Base-by-base conservation (phyloP, 2,888 invertebrate genomes). In the Galeopsomyia nigrocyanea region DNA sequence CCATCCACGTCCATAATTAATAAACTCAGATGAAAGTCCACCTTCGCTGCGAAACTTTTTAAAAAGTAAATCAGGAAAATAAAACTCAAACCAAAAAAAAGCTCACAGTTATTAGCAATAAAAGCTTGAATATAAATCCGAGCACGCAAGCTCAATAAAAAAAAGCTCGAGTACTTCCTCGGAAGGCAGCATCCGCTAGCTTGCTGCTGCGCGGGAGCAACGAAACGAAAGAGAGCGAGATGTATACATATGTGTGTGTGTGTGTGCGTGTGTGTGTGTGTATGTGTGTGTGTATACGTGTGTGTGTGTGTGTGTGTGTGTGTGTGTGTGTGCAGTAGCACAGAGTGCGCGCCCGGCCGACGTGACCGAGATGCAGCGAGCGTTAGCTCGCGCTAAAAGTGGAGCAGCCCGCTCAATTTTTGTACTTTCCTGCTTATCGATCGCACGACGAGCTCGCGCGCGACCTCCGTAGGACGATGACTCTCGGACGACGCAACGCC, bases 351-450 rank as follows among this genome's bases (percentile, higher is more conserved):
- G 56, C 68, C 19, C 49, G 10, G 62, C 62, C 57, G 72, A 68
- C 46, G 71, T 70, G 77, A 63, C 68, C 68, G 63, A 63, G 65
- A 71, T 63, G 72, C 39, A 66, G 57, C 46, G 3, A 39, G 39
- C 39, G 39, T 1, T 26, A n/a, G 51, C 50, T 63, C 51, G 39
- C 60, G 56, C 58, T 68, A 63, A 68, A 72, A 72, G 63, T 72
- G 50, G 68, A 72, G 63, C 72, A 69, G 50, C 64, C 26, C 46
- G 65, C 46, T 73, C 65, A 61, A 73, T 73, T 69, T 69, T 73
- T 65, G 68, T 68, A 73, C 73, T 68, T 68, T 68, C 68, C 65
- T 68, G 64, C 73, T 73, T 73, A 73, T 73, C 69, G 73, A 73
- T 73, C 69, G 66, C 16, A 17, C 39, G 39, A 39, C 7, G 10